phyloP scores from a whole-genome alignment of 1,140 invertebrate species.

The Bombus sylvicola region DNA sequence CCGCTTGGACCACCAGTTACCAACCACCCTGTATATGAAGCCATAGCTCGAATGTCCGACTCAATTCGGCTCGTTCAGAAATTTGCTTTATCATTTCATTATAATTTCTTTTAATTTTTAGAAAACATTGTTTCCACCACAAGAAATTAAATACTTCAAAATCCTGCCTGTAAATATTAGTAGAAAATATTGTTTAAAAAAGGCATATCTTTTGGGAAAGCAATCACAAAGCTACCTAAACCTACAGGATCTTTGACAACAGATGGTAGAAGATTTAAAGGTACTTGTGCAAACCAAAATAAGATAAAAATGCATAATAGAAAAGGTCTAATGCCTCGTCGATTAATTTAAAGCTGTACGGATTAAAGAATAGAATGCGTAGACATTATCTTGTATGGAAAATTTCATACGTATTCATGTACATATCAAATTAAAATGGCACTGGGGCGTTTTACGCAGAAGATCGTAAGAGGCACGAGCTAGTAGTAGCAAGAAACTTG shows the following conservation, averaged over 20 bases:
- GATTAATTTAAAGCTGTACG: neutral
- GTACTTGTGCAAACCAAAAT: neutral
- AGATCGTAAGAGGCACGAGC: slow-evolving; percentile 18
- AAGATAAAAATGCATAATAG: neutral
- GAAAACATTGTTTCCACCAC: too few relatives aligned
- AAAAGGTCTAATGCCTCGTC: neutral
- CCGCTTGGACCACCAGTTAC: too few relatives aligned
- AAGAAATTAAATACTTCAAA: neutral
- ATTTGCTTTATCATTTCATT: too few relatives aligned
- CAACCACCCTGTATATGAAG: too few relatives aligned
- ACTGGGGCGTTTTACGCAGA: neutral
- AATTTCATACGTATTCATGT: neutral
- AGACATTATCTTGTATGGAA: neutral
- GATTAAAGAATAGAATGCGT: too few relatives aligned
- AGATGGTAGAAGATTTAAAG: neutral
- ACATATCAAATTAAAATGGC: neutral
- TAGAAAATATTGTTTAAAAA: neutral
- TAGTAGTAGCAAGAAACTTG: slow-evolving; percentile 50
- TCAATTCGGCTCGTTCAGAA: too few relatives aligned
- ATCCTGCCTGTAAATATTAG: neutral
- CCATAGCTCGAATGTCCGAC: too few relatives aligned
- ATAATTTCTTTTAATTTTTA: too few relatives aligned
- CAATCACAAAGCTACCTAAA: neutral
- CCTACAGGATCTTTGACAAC: neutral
- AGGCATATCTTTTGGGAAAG: neutral